Percentiles rank a stretch among this genome's conserved stretches.
Evolutionary conservation across 64 coral and sea anemone species (phyloP).

Genomic region (Acropora yongei): DNA sequence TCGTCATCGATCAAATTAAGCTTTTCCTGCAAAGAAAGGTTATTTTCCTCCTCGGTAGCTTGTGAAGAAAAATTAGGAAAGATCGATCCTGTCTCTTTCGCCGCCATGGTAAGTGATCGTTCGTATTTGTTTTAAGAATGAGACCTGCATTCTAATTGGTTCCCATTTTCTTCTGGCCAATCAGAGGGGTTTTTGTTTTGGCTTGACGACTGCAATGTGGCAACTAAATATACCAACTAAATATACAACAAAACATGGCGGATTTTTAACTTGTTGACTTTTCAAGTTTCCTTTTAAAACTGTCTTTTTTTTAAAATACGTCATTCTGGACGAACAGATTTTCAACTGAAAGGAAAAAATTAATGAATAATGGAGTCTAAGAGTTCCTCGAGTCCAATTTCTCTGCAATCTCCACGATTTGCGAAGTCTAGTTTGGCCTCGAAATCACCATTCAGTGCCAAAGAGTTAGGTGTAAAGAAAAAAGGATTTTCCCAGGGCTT

Average conservation of each 20-base stretch:
- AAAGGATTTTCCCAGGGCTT: slow-evolving; percentile 7
- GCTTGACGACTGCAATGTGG: slow-evolving; percentile 37
- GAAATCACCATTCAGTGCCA: slow-evolving; percentile 26
- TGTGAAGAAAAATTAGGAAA: slow-evolving; percentile 30
- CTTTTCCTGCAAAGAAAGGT: slow-evolving; percentile 80
- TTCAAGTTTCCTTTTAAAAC: neutral
- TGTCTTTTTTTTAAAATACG: neutral
- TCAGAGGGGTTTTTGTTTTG: slow-evolving; percentile 18
- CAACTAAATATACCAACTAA: slow-evolving; percentile 1
- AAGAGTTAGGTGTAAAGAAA: slow-evolving; percentile 17
- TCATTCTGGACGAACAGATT: neutral
- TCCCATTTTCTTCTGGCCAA: neutral
- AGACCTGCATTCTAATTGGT: slow-evolving; percentile 26
- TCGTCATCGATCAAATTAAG: slow-evolving; percentile 86
- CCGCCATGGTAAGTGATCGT: neutral
- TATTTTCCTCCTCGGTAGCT: slow-evolving; percentile 61
- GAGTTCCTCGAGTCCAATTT: slow-evolving; percentile 22
- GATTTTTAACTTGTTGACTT: slow-evolving; percentile 5
- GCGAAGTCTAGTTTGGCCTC: neutral
- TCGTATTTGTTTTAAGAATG: neutral
- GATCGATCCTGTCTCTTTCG: neutral
- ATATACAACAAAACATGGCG: neutral
- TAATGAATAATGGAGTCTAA: neutral
- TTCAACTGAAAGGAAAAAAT: neutral
- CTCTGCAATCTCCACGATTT: neutral